Evolutionary conservation across 2,113 vertebrate species (phyloP).

Genomic region (Paracanthobrama guichenoti): DNA sequence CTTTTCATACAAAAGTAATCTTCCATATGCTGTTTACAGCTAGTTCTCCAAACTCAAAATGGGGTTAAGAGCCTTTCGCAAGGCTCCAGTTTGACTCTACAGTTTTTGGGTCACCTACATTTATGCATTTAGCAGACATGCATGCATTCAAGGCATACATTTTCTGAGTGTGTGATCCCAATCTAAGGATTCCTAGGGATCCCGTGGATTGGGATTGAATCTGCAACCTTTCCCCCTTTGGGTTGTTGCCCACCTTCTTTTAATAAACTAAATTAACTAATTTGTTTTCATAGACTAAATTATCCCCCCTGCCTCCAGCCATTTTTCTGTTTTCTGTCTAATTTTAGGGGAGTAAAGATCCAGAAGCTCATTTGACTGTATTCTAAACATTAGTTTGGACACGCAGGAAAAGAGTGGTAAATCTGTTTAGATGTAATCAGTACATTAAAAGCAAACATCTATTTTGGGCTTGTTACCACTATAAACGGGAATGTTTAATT

Average conservation of each 20-base stretch:
- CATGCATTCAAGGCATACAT: neutral
- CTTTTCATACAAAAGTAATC: neutral
- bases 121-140: neutral
- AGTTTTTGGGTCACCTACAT: neutral
- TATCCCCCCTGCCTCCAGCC: neutral
- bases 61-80: slow-evolving; percentile 1
- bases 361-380: neutral
- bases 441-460: neutral
- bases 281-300: neutral
- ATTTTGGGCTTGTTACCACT: slow-evolving; percentile 6
- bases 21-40: neutral
- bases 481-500: neutral
- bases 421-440: slow-evolving; percentile 10
- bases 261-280: neutral
- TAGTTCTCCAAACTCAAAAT: neutral
- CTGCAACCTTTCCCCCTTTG: neutral
- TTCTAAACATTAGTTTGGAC: neutral
- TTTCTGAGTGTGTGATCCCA: neutral
- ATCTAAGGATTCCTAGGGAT: neutral
- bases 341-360: neutral
- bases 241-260: neutral
- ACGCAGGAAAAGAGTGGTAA: neutral
- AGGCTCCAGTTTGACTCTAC: neutral
- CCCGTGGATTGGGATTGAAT: neutral
- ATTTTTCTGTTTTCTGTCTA: neutral